Conservation (phyloP, 2,888 invertebrate species). For the Alviniconcha strummeri region DNA sequence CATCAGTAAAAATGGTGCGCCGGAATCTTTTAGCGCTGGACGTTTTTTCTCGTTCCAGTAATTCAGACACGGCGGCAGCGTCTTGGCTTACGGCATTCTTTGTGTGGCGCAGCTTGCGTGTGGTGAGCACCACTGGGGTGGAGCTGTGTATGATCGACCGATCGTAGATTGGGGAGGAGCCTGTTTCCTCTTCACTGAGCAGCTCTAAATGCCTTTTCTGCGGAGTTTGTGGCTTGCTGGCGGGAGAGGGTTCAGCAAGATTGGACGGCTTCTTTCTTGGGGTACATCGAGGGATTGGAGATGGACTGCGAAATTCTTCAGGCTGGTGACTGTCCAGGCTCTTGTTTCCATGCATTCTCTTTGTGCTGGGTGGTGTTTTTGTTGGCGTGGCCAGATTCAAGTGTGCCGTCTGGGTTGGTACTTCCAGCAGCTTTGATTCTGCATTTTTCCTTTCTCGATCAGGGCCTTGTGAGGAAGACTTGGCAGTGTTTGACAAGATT, state of each 20-base stretch:
- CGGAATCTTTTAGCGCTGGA: too few relatives aligned
- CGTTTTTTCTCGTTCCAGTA: too few relatives aligned
- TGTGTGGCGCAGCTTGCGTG: constrained; percentile 1
- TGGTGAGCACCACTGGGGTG: neutral
- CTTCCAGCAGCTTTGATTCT: too few relatives aligned
- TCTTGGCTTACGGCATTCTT: neutral
- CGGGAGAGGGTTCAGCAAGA: neutral
- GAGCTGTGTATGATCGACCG: neutral
- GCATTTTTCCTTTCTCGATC: too few relatives aligned
- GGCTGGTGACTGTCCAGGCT: neutral
- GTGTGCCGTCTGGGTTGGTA: too few relatives aligned
- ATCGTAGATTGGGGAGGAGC: constrained; percentile 3
- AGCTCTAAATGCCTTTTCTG: neutral
- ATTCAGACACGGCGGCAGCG: too few relatives aligned
- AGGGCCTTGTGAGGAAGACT: too few relatives aligned
- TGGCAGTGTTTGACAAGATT: too few relatives aligned
- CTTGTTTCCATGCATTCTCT: neutral
- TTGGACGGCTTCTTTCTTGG: neutral
- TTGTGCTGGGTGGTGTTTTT: neutral
- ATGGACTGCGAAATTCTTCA: neutral
- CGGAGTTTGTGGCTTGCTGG: neutral
- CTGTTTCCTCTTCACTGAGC: neutral
- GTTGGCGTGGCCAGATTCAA: too few relatives aligned
- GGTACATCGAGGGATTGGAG: neutral
- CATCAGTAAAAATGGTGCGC: too few relatives aligned